Conservation (phyloP, 2,113 vertebrate species). For the Channa argus region DNA sequence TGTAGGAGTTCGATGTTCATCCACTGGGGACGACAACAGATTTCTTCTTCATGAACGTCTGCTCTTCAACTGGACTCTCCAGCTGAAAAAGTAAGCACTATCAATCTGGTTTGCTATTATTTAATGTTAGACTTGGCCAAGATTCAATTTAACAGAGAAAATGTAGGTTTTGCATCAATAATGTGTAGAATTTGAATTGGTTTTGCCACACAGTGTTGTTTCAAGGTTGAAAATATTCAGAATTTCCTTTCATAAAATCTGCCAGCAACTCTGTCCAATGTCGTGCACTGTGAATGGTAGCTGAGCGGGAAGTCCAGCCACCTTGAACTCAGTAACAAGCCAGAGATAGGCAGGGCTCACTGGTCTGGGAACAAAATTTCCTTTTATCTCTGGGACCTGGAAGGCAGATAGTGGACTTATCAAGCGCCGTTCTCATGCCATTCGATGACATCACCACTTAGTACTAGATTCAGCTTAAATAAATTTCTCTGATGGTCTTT, state of each 20-base stretch:
- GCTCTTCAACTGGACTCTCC: no score
- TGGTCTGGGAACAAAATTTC: constrained; percentile 42
- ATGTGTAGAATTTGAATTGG: background rate
- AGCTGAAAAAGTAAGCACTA: no score
- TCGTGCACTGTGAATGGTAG: constrained; percentile 12
- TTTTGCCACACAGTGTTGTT: background rate
- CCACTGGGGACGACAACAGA: no score
- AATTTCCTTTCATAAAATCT: constrained; percentile 1
- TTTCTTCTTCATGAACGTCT: no score
- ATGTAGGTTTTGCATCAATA: no score
- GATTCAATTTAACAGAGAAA: no score
- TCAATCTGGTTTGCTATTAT: no score
- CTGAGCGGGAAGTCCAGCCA: constrained; percentile 46
- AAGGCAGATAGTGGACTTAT: background rate
- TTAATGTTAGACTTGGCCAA: no score
- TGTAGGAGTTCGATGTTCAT: no score
- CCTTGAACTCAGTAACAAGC: constrained; percentile 53
- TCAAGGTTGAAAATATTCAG: constrained; percentile 1
- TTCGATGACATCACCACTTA: constrained; percentile 47
- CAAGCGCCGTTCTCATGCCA: constrained; percentile 41
- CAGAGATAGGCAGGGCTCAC: constrained; percentile 38
- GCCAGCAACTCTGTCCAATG: constrained; percentile 16
- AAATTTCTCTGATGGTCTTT: constrained; percentile 11
- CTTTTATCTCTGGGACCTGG: constrained; percentile 63
- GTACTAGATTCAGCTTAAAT: constrained; percentile 5